Percentiles rank a stretch among this genome's conserved stretches.
These are phyloP conservation scores for Steatocranus sp. DNA, from an alignment of 2,797 vertebrate genomes.

Conservation along the genomic window DNA sequence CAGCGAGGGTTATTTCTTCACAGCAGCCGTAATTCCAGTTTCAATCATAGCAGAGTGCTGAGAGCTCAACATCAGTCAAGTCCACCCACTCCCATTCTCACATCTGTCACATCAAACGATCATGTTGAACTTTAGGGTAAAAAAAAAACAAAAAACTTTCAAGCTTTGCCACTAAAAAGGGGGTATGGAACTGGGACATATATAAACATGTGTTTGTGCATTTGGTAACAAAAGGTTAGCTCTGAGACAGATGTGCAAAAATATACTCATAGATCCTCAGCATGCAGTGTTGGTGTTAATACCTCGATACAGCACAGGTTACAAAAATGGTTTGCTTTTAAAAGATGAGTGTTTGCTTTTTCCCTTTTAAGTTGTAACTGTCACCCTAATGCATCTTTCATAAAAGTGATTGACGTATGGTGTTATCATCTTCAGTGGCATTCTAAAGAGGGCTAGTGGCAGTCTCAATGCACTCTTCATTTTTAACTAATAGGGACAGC, in stretches of 20 bases:
- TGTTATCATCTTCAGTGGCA: conserved; percentile 67
- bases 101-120: conserved; percentile 74
- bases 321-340: conserved; percentile 16
- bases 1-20: conserved; percentile 43
- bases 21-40: conserved; percentile 61
- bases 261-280: neutral
- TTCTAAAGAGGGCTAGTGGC: conserved; percentile 68
- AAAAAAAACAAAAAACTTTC: conserved; percentile 10
- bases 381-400: conserved; percentile 53
- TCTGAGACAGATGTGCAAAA: conserved; percentile 15
- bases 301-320: conserved; percentile 6
- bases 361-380: conserved; percentile 50
- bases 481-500: conserved; percentile 74
- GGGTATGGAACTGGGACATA: conserved; percentile 9
- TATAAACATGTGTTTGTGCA: conserved; percentile 33
- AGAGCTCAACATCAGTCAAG: conserved; percentile 66
- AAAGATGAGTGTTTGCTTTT: conserved; percentile 34
- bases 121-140: conserved; percentile 50
- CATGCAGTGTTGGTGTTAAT: neutral
- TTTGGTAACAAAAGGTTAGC: conserved; percentile 36
- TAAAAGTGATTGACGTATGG: conserved; percentile 66
- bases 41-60: conserved; percentile 55
- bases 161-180: conserved; percentile 30
- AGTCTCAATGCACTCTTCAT: conserved; percentile 62
- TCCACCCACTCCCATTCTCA: conserved; percentile 63